Evolutionary conservation across 2,888 invertebrate genomes (phyloP).

Genomic region (Hirtodrosophila cameraria): DNA sequence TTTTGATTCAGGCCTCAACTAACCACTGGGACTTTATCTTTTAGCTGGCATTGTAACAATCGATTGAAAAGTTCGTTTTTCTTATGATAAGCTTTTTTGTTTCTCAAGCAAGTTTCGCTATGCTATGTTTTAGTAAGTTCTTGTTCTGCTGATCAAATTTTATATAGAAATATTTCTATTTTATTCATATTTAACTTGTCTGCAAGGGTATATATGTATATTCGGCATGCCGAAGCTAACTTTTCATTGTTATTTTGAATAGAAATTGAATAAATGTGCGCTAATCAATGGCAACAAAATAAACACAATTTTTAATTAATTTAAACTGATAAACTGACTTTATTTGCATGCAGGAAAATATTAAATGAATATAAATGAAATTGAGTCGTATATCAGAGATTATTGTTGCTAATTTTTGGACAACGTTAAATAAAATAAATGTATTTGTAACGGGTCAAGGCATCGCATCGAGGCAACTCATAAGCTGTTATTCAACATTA

Average conservation of each 20-base stretch:
- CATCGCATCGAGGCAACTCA: slow-evolving; percentile 21
- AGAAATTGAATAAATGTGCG: slow-evolving; percentile 9
- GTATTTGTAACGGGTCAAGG: background rate
- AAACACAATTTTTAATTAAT: slow-evolving; percentile 72
- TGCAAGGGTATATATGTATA: too few species aligned
- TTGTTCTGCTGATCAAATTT: too few species aligned
- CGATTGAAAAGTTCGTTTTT: too few species aligned
- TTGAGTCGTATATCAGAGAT: slow-evolving; percentile 49
- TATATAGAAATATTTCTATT: too few species aligned
- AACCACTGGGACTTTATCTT: too few species aligned
- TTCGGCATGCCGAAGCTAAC: background rate
- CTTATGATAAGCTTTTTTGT: too few species aligned
- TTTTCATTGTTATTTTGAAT: slow-evolving; percentile 1
- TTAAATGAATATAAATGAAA: slow-evolving; percentile 47
- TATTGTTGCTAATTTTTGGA: slow-evolving; percentile 45
- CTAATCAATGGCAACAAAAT: slow-evolving; percentile 29
- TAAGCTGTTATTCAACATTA: slow-evolving; percentile 69
- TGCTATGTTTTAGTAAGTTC: too few species aligned
- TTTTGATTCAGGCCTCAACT: too few species aligned
- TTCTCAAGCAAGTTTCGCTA: too few species aligned
- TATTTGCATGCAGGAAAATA: slow-evolving; percentile 28
- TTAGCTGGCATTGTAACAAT: too few species aligned
- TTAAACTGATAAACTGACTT: slow-evolving; percentile 47
- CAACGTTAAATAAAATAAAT: slow-evolving; percentile 2
- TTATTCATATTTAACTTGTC: slow-evolving; percentile 1